phyloP scores from a whole-genome alignment of 2,113 vertebrate species.

The Anguilla japonica region DNA sequence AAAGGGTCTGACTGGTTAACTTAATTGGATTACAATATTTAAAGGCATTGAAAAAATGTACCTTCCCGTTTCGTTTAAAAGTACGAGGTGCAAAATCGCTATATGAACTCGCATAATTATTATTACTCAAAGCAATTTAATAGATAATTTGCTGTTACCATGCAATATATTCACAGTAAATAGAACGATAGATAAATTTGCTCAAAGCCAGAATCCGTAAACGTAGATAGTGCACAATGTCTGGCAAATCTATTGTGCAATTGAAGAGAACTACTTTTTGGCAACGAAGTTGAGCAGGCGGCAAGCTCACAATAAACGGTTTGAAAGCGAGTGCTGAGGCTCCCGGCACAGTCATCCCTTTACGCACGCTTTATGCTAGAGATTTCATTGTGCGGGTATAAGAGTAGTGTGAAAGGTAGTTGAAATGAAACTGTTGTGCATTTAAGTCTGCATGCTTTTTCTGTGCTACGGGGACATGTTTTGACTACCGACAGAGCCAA shows the following conservation, averaged over 20 bases:
- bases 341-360: constrained; percentile 18
- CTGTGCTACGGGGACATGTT: background rate
- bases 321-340: constrained; percentile 35
- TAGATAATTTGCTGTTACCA: too few species aligned
- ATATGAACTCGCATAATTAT: background rate
- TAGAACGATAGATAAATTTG: background rate
- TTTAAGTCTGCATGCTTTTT: background rate
- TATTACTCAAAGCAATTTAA: background rate
- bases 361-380: constrained; percentile 5
- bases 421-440: background rate
- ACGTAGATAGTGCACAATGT: background rate
- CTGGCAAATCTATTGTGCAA: background rate
- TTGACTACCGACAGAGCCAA: background rate
- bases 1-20: background rate
- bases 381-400: constrained; percentile 23
- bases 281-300: constrained; percentile 41
- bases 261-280: constrained; percentile 39
- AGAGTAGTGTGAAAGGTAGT: background rate
- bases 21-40: background rate
- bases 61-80: background rate
- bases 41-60: background rate
- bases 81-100: background rate
- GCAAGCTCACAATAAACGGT: constrained; percentile 37
- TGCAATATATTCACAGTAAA: background rate
- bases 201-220: background rate